Base-by-base conservation (phyloP, 2,888 invertebrate genomes). In the Acanthosoma haemorrhoidale region DNA sequence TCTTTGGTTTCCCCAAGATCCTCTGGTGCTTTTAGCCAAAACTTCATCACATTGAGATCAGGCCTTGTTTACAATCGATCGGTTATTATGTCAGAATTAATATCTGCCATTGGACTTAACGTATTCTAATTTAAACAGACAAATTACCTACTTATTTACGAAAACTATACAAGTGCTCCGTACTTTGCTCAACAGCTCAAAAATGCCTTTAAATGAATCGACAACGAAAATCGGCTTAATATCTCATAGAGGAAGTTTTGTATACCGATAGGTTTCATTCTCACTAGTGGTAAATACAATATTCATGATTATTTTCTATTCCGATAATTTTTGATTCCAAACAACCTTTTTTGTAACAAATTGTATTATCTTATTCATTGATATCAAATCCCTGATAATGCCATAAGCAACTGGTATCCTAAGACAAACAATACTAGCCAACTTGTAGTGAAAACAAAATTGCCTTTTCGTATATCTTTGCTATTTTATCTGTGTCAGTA, bases 51-150 rank as follows among this genome's bases (percentile, higher is more conserved):
- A 57, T 57, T 57, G 38, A 41, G 41, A n/a, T n/a, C 16, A 38
- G 15, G 29, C 64, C 64, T 64, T 64, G 64, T 64, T 64, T 64
- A 64, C 64, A 64, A 64, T 64, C 64, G 64, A 64, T 64, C 64
- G 64, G 39, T 64, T 39, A 29, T 64, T 64, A 64, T 64, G 64
- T 64, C 39, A 41, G 64, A 64, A 41, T 64, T 64, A 39, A 11
- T 64, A 41, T 41, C 41, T 64, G 8, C 64, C 29, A 21, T 64
- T n/a, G 39, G 9, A 38, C 61, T 61, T 25, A 51, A 51, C 21
- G 36, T 13, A 6, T 38, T 8, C 21, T 61, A 38, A 61, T n/a
- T 36, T 36, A 8, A n/a, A n/a, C n/a, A n/a, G n/a, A n/a, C n/a
- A n/a, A n/a, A n/a, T n/a, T n/a, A n/a, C n/a, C n/a, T n/a, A n/a